Evolutionary conservation across 1,140 invertebrate genomes (phyloP), one percentile per base, ranked within the genome.

Genomic region (Drosophila serrata): DNA sequence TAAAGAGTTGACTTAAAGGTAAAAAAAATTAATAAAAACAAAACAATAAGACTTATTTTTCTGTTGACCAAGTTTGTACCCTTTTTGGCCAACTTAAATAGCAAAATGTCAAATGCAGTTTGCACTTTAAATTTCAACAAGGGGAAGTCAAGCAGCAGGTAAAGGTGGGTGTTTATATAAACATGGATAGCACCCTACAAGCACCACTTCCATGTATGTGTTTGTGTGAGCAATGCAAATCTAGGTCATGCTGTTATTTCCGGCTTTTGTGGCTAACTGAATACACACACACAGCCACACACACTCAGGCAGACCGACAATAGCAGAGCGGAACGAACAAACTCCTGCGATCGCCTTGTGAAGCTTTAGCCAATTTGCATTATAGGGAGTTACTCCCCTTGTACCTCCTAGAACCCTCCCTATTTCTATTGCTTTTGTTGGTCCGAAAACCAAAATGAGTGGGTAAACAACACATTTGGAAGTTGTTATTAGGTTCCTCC

Each of bases 191-290:
- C 39, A 43, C 27, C n/a, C 35, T 39, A 43, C 58, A 19, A 63
- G 17, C 9, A 57, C 56, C 46, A 22, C 62, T 48, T 48, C 40
- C 37, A 42, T 39, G 45, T 22, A 58, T 62, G 37, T 49, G 45
- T 45, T 33, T 33, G 45, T 17, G 61, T 62, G 42, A 45, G 42
- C 61, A 42, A 15, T 78, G 85, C 51, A 72, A 84, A 87, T 84
- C 77, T 88, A 45, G 85, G 85, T 87, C 85, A 87, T 77, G 60
- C 77, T 84, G 67, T 78, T 87, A 90, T 87, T 88, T 87, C 84
- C 84, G 80, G 85, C 68, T 81, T 73, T 84, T 87, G 76, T 87
- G 80, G 72, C 67, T 60, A 75, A 72, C 59, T 63, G 53, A 78
- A 72, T 46, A 45, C 81, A 76, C 40, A 68, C 17, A 39, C 46